Evolutionary conservation across 2,113 vertebrate species (phyloP), one percentile per base, ranked within the genome.

Genomic region (Microcebus lehilahytsara): DNA sequence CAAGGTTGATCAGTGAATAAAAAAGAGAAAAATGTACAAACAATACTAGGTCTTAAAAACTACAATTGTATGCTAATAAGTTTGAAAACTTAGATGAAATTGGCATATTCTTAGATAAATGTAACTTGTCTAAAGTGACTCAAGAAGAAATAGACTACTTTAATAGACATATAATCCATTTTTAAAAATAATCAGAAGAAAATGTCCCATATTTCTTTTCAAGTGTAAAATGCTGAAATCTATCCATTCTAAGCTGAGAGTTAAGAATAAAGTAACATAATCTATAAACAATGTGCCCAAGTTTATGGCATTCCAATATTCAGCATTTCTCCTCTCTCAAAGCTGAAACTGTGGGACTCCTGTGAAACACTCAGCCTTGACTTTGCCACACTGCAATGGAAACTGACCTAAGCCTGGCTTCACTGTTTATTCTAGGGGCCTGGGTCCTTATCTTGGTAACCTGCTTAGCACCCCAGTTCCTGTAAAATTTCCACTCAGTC

Each of bases 71-170:
- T 23, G 22, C 37, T 17, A 40, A 0, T 56, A 91, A 34, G n/a
- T 95, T 85, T 91, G n/a, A 93, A 94, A 79, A 85, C 25, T 87
- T 40, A 37, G 12, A 66, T 30, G 22, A 77, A 91, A 91, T 53
- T 6, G 20, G 84, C 56, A 79, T 32, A 86, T 22, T 64, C 56
- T 66, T 42, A 91, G 42, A 84, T 93, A 96, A 91, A 69, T 69
- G 7, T 79, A 42, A 74, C 56, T 88, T 56, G 78, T 23, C 74
- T 75, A 91, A 87, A 85, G 19, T 91, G 62, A 90, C 34, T 51
- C 13, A 64, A 84, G 40, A 85, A 85, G 56, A 86, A 92, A 78
- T 23, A 77, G 40, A 92, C 27, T 83, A 89, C 10, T 23, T 37
- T 74, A 30, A 71, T 6, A 77, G 42, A 71, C 25, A 42, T 81